Conservation (phyloP, 2,888 invertebrate genomes). For the Autographa pulchrina region DNA sequence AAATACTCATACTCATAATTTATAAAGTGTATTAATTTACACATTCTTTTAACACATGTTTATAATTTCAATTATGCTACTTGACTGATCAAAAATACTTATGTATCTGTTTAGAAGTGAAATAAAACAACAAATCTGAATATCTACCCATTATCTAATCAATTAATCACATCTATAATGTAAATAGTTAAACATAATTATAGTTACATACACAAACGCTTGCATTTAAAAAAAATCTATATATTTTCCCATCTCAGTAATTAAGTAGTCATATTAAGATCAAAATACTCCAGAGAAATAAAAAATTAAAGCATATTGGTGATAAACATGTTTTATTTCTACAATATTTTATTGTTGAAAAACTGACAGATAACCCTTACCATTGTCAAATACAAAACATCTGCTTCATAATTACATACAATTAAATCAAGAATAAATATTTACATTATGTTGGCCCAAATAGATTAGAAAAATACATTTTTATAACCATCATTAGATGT, state of each 20-base stretch:
- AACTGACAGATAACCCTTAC: constrained; percentile 10
- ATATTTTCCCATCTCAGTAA: neutral
- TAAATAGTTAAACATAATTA: neutral
- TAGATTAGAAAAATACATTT: neutral
- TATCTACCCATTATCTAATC: neutral
- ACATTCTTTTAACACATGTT: too few species aligned
- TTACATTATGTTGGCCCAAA: neutral
- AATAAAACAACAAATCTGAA: neutral
- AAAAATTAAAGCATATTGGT: neutral
- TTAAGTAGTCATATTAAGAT: too few species aligned
- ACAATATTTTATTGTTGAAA: neutral
- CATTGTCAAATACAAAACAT: neutral
- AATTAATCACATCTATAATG: neutral
- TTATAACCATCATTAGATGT: neutral
- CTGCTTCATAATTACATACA: neutral
- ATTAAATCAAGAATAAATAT: neutral
- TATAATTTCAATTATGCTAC: too few species aligned
- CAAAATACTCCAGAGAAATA: neutral
- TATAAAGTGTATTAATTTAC: too few species aligned
- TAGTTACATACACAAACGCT: neutral
- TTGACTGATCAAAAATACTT: too few species aligned
- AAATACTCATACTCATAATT: too few species aligned
- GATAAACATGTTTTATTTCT: neutral
- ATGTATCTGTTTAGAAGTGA: neutral
- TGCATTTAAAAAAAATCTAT: neutral